These are phyloP conservation scores for Fringilla coelebs DNA, from an alignment of 2,797 vertebrate genomes.

Conservation along the genomic window DNA sequence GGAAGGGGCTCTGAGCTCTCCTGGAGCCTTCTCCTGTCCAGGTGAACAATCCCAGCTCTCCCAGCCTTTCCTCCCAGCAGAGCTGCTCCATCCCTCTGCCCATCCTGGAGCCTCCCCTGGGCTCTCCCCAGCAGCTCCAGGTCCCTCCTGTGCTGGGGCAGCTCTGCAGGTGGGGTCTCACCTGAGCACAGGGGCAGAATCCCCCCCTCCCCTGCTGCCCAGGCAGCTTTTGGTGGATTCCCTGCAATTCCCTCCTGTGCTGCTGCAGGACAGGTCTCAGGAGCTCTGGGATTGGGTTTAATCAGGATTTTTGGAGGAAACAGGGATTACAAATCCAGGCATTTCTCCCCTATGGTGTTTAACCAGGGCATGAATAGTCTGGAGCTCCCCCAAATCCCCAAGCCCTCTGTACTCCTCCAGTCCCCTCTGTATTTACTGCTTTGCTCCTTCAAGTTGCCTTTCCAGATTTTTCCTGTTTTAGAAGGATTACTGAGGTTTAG, in stretches of 20 bases:
- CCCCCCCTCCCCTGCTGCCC: background rate
- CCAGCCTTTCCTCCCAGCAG: background rate
- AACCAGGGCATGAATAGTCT: no score
- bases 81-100: background rate
- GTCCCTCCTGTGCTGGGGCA: background rate
- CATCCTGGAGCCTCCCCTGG: background rate
- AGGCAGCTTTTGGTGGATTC: background rate
- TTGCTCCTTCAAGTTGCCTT: background rate
- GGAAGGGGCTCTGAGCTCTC: no score
- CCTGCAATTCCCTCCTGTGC: background rate
- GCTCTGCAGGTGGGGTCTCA: background rate
- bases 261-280: background rate
- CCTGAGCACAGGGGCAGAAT: background rate
- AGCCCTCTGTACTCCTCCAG: background rate
- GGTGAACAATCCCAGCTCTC: no score
- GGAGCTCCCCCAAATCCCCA: background rate
- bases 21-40: no score
- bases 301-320: background rate
- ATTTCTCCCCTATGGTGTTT: background rate
- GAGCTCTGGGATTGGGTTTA: rapidly evolving
- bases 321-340: background rate
- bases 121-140: background rate
- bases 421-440: background rate
- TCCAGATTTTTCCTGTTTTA: background rate
- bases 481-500: background rate